These are phyloP conservation scores for Platygyra sinensis DNA, from an alignment of 64 coral and sea anemone genomes.

Conservation along the genomic window DNA sequence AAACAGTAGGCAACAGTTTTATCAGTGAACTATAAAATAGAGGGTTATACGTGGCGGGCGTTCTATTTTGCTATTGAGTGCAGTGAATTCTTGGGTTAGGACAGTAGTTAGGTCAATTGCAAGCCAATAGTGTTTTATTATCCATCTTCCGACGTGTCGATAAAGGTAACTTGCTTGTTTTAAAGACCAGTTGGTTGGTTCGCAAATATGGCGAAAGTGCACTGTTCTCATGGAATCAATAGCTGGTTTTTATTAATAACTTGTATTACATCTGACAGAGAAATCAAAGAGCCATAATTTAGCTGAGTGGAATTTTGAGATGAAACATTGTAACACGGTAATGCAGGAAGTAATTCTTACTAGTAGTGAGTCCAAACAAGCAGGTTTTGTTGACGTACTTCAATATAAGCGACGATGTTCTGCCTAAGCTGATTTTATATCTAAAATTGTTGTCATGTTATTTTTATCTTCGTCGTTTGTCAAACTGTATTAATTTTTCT, in stretches of 20 bases:
- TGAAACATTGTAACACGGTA: neutral
- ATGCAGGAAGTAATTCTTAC: neutral
- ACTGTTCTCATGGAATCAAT: neutral
- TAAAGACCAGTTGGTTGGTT: conserved; percentile 23
- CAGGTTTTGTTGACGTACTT: no score
- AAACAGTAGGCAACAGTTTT: neutral
- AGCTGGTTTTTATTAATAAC: conserved; percentile 12
- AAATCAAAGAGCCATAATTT: no score
- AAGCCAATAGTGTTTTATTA: conserved; percentile 35
- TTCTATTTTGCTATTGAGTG: conserved; percentile 2
- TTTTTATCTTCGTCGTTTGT: no score
- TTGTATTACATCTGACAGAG: no score
- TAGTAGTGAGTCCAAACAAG: no score
- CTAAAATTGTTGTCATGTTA: no score
- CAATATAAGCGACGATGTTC: no score
- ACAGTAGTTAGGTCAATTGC: neutral
- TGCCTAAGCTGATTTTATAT: no score
- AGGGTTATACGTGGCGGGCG: conserved; percentile 24
- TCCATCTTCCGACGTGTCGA: conserved; percentile 39
- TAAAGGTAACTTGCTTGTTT: conserved; percentile 44
- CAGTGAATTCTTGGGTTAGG: conserved; percentile 20
- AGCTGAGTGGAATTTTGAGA: conserved; percentile 38
- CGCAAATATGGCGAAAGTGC: conserved; percentile 20
- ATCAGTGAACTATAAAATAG: neutral
- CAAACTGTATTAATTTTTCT: no score